Conservation (phyloP, 2,113 vertebrate genomes). For the Pogonocichla stellata region DNA sequence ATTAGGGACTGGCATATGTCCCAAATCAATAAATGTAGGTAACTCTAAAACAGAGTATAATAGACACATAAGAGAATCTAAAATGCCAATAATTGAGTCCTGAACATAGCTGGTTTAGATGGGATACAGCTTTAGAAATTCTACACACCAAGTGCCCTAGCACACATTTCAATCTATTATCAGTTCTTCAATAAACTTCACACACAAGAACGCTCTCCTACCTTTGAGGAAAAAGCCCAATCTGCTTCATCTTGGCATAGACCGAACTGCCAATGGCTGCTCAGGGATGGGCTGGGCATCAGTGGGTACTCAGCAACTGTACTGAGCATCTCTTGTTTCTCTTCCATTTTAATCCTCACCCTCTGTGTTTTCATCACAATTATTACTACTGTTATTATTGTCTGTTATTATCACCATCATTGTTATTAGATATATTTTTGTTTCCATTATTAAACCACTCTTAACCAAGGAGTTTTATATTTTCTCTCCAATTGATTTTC, state of each 20-base stretch:
- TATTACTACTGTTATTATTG: not conserved
- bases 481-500: not conserved
- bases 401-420: not conserved
- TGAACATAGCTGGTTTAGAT: not conserved
- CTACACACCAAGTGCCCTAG: not conserved
- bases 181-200: not conserved
- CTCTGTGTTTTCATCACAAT: not conserved
- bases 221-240: not conserved
- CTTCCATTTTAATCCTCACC: not conserved
- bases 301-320: not conserved
- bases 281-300: fast-evolving
- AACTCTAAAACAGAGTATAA: conserved; percentile 9
- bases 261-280: not conserved
- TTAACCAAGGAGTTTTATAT: not conserved
- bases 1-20: conserved; percentile 41
- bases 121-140: not conserved
- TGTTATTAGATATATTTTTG: not conserved
- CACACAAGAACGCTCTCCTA: not conserved
- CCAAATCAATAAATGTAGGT: conserved; percentile 64
- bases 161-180: not conserved
- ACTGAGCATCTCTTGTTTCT: not conserved
- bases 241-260: not conserved
- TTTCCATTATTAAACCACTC: not conserved
- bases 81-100: conserved; percentile 2
- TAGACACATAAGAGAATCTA: not conserved